Evolutionary conservation across 2,888 invertebrate species (phyloP).

Genomic region (Zhuqinia jingwanae): DNA sequence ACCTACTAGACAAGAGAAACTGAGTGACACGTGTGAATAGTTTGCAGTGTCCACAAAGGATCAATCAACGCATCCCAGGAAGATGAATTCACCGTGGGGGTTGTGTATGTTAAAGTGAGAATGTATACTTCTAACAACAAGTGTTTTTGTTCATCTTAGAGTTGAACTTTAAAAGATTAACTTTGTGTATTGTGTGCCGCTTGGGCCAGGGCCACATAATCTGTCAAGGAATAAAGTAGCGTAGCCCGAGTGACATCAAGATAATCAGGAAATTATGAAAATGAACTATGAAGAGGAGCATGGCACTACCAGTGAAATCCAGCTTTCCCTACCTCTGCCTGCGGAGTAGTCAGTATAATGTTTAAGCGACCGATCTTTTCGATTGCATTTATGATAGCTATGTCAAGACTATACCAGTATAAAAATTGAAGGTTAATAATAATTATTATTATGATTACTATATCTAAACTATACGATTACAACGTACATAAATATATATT

Average conservation of each 20-base stretch:
- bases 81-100: background rate
- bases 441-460: background rate
- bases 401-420: conserved; percentile 30
- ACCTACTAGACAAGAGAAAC: conserved; percentile 25
- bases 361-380: conserved; percentile 20
- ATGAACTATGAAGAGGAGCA: no score
- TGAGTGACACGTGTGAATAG: conserved; percentile 36
- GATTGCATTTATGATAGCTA: conserved; percentile 51
- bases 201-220: no score
- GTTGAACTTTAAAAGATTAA: background rate
- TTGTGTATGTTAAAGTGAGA: background rate
- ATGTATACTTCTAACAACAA: background rate
- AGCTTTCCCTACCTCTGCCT: conserved; percentile 30
- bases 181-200: background rate
- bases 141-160: background rate
- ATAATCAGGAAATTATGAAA: background rate
- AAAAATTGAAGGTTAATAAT: background rate
- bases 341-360: conserved; percentile 1
- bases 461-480: background rate
- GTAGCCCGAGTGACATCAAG: background rate
- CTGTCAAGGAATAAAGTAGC: conserved; percentile 1
- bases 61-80: background rate
- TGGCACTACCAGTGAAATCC: conserved; percentile 29
- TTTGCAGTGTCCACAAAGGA: background rate
- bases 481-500: conserved; percentile 7